A percentile compares a stretch with the other conserved stretches of the same genome.
Evolutionary conservation across 2,888 invertebrate species (phyloP).

Genomic region (Cosmia pyralina): DNA sequence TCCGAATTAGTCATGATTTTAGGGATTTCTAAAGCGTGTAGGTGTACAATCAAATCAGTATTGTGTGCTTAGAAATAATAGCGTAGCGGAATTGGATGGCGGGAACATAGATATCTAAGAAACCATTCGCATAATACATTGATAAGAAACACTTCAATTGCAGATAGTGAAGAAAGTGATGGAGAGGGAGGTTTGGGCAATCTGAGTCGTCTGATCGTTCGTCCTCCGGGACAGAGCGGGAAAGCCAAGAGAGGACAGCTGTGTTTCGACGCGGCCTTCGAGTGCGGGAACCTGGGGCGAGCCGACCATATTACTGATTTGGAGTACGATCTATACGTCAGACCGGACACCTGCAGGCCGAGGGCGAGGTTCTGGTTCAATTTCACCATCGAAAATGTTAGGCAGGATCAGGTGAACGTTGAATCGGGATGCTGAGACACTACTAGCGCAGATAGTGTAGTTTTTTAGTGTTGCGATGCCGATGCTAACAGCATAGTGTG

Average conservation of each 20-base stretch:
- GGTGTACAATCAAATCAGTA: constrained; percentile 23
- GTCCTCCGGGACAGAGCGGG: constrained; percentile 97
- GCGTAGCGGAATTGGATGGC: background rate
- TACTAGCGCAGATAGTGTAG: background rate
- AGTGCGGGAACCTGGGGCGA: constrained; percentile 98
- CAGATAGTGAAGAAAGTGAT: constrained; percentile 97
- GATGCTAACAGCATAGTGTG: background rate
- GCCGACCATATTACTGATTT: constrained; percentile 98
- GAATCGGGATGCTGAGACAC: background rate
- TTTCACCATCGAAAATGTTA: constrained; percentile 99
- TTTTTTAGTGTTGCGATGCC: background rate
- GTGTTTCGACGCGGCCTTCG: constrained; percentile 99
- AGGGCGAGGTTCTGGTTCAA: constrained; percentile 98
- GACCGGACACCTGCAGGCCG: constrained; percentile 99
- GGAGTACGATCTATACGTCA: constrained; percentile 98
- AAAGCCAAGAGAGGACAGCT: constrained; percentile 98
- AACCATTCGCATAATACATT: background rate
- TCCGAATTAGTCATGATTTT: constrained; percentile 43
- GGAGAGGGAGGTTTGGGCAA: constrained; percentile 98
- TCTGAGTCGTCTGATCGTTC: constrained; percentile 95
- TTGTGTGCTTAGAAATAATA: constrained; percentile 4
- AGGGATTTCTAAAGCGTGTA: constrained; percentile 45
- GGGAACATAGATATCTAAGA: background rate
- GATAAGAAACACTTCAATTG: constrained; percentile 7
- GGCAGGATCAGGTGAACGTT: constrained; percentile 94